Evolutionary conservation across 2,113 vertebrate species (phyloP).

Genomic region (Gopherus flavomarginatus): DNA sequence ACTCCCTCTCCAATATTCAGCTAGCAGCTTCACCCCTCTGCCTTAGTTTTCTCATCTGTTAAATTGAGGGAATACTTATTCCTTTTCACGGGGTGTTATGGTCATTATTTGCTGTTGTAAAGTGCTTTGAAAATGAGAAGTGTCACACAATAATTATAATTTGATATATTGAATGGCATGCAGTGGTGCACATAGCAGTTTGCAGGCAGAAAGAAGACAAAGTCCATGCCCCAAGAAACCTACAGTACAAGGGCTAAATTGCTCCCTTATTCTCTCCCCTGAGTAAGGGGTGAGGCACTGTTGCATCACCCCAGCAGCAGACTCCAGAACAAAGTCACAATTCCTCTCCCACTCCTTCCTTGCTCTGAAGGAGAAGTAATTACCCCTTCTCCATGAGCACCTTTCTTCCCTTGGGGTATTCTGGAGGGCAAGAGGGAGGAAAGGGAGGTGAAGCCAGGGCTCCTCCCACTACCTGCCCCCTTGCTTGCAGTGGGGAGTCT

Average conservation of each 20-base stretch:
- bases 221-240: background rate
- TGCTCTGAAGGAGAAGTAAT: background rate
- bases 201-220: background rate
- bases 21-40: background rate
- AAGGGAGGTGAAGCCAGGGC: background rate
- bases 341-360: background rate
- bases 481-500: background rate
- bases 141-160: background rate
- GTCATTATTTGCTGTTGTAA: background rate
- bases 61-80: background rate
- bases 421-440: background rate
- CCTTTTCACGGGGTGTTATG: background rate
- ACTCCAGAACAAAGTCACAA: background rate
- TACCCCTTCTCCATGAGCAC: background rate
- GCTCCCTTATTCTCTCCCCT: background rate
- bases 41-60: background rate
- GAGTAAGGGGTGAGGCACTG: background rate
- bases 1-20: background rate
- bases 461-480: background rate
- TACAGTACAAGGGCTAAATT: background rate
- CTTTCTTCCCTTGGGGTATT: background rate
- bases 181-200: background rate
- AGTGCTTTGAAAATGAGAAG: constrained; percentile 2
- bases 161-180: background rate
- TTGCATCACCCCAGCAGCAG: background rate